Base-by-base conservation (phyloP, 2,113 vertebrate species). In the Clarias batrachus region DNA sequence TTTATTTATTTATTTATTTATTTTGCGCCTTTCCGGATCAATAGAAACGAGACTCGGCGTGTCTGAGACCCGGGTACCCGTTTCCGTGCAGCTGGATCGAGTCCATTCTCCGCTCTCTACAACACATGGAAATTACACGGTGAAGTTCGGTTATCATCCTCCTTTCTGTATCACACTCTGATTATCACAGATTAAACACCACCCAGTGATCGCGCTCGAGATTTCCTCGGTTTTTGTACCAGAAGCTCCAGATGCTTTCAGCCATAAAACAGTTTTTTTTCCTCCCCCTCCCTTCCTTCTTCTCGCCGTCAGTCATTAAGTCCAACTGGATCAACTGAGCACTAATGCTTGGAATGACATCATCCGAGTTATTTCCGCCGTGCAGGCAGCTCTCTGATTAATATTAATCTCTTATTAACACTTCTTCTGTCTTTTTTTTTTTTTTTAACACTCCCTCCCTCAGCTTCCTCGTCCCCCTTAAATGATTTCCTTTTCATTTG, bases 311-410 rank as follows among this genome's bases (percentile, higher is more conserved):
- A 23, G 21, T 57, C 82, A 60, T 70, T 1, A 10, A 68, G 27
- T 82, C 56, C 12, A 54, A 23, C 33, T 23, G 2, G 54, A 41
- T 81, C 25, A 27, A 10, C 80, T 11, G 41, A 56, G 23, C 25
- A 48, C 63, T 54, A 71, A 57, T 57, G 77, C 56, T 71, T 62
- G 59, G 62, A 87, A 41, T 73, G 54, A 84, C 57, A 30, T 59
- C 57, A 74, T 41, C 48, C 2, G 16, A 17, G 30, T 68, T 54
- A 3, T 48, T 62, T 27, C 23, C 84, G 41, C 27, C 57, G 6
- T 81, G 78, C 71, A 74, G 41, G 63, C 62, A 79, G 57, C 48
- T 56, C 73, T 77, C 62, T 84, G 81, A 87, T 89, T 87, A 84
- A 87, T 89, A 68, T 85, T 82, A 17, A 81, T 81, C 25, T 78